phyloP scores from a whole-genome alignment of 1,140 invertebrate species.

The Campoletis sonorensis region DNA sequence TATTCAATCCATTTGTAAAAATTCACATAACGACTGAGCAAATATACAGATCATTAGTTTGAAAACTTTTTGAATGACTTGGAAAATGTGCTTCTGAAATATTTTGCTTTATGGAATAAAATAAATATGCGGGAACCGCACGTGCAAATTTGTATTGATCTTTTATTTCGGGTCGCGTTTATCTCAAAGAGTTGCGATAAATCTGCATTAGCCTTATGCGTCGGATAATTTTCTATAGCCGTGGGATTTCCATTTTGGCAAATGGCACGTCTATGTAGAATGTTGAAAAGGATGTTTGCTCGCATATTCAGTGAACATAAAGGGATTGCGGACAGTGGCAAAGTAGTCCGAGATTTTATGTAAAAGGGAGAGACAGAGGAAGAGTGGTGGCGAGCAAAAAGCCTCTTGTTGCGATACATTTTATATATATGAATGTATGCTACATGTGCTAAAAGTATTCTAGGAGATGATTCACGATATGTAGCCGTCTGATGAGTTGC shows the following conservation, averaged over 20 bases:
- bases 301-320: slow-evolving; percentile 12
- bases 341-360: slow-evolving; percentile 22
- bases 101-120: no score
- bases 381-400: not conserved
- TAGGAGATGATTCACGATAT: slow-evolving; percentile 50
- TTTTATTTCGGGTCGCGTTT: not conserved
- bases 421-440: not conserved
- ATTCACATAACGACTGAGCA: no score
- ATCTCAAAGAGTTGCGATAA: slow-evolving; percentile 35
- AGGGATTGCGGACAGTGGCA: not conserved
- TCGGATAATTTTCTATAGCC: slow-evolving; percentile 37
- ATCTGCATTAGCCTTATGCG: slow-evolving; percentile 34
- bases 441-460: slow-evolving; percentile 32
- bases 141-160: not conserved
- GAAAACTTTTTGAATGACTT: no score
- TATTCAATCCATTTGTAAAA: no score
- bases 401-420: not conserved
- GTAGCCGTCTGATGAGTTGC: slow-evolving; percentile 46
- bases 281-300: not conserved
- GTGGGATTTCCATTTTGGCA: slow-evolving; percentile 16
- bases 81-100: no score
- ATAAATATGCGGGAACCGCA: no score
- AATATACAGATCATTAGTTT: no score
- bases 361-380: slow-evolving; percentile 26
- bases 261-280: slow-evolving; percentile 33